A percentile compares a stretch with the other conserved stretches of the same genome.
phyloP scores from a whole-genome alignment of 2,797 vertebrate genomes.

The Acanthiza pusilla region DNA sequence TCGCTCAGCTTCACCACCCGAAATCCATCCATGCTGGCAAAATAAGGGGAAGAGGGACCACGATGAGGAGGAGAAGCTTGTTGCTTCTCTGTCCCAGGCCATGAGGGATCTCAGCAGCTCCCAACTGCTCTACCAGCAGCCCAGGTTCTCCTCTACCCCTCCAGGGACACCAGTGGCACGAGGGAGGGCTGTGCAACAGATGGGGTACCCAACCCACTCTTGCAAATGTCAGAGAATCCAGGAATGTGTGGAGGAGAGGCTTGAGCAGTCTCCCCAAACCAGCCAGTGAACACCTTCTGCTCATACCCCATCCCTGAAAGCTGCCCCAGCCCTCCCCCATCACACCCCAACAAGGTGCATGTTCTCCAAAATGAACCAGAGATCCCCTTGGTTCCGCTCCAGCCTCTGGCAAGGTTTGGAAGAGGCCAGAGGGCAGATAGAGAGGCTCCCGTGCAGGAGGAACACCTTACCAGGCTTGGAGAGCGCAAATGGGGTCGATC shows the following conservation, averaged over 20 bases:
- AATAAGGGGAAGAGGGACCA: constrained; percentile 20
- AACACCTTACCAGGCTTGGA: constrained; percentile 89
- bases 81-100: not conserved
- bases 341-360: not conserved
- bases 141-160: not conserved
- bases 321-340: not conserved
- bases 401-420: not conserved
- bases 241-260: not conserved
- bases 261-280: not conserved
- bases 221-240: not conserved
- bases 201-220: not conserved
- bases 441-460: not conserved
- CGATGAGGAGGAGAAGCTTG: not conserved
- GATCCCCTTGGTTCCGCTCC: not conserved
- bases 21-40: constrained; percentile 95
- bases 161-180: fast-evolving
- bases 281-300: not conserved
- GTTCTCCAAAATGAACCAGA: not conserved
- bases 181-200: not conserved
- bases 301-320: not conserved
- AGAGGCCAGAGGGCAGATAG: not conserved
- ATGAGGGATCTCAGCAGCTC: not conserved
- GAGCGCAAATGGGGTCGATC: constrained; percentile 98
- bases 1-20: constrained; percentile 96
- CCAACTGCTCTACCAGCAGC: not conserved